Evolutionary conservation across 2,113 vertebrate genomes (phyloP), one percentile per base, ranked within the genome.

Genomic region (Sinocyclocheilus anshuiensis): DNA sequence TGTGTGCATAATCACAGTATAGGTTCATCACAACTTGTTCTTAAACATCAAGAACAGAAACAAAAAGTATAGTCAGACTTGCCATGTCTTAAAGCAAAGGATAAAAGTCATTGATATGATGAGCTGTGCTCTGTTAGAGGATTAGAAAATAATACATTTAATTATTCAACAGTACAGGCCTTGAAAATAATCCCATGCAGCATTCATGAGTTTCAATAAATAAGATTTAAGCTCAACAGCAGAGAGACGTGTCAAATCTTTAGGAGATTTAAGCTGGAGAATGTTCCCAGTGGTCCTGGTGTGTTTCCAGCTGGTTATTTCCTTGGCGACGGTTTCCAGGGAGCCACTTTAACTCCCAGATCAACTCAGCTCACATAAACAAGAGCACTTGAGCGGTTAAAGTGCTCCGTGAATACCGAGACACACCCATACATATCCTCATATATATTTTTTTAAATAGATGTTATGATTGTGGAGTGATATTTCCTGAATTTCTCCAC

Each of bases 321-420:
- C 88, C 88, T 87, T 87, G 88, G 88, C 26, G 81, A 89, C 82
- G 86, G 88, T 89, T 89, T 87, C 88, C 83, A 87, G 83, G 88
- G 86, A 87, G 67, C 81, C 33, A 39, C 81, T 79, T 72, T 63
- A 83, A 79, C 29, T 87, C 88, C 86, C 88, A 8, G 78, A 86
- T 84, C 88, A 89, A 83, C 78, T 83, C 83, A 87, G 74, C 79
- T 89, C 86, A 48, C 61, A 79, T 76, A 89, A 82, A 79, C 88
- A 87, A 85, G 86, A 89, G 82, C 88, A 83, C 72, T 76, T 87
- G 77, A 53, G 50, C 1, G 50, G 77, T 69, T 87, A 81, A 74
- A 45, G 74, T 39, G 67, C 63, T 15, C 50, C 0, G 50, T 53
- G 55, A 45, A 65, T 29, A 57, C 63, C 29, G 18, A 87, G 59